Base-by-base conservation (phyloP, 2,888 invertebrate species). In the Carabus problematicus region DNA sequence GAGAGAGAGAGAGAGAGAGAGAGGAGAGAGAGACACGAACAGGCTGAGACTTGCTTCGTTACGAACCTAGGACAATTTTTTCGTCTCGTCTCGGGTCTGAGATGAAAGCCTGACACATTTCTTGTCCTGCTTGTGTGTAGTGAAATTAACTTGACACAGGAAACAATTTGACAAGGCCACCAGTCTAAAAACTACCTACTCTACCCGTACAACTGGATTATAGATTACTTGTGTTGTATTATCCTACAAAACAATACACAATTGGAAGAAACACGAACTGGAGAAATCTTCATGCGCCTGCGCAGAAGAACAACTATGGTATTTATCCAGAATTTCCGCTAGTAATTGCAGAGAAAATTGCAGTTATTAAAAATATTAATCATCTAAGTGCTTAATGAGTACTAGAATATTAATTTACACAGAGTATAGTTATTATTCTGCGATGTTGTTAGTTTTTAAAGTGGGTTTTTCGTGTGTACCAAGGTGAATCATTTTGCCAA, bases 401-500 rank as follows among this genome's bases (percentile, higher is more conserved):
- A 29, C 29, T 29, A 3, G 29, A 29, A 29, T 29, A 3, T 29
- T 29, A 29, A 29, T 29, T 29, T 29, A 29, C 29, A 29, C 29
- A 3, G 6, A 29, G 29, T 29, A 29, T 29, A 29, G 29, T 29
- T 29, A 29, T 29, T 29, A 29, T 29, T 29, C 6, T 29, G 3
- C 29, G 6, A 6, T 29, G 29, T 29, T 29, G 29, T 29, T 29
- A 6, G 6, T 29, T 29, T 29, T 29, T 29, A 3, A 29, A 29
- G 6, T 29, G 29, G n/a, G 29, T 29, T 29, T 29, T 29, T 29
- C 29, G 2, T 29, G 29, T 29, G 29, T 29, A 49, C 58, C 47
- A 49, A 66, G 66, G 66, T 66, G 66, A 59, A 66, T 59, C 59
- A 58, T 41, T 29, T 42, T 49, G 59, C 59, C 58, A 66, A 66